A percentile compares a stretch with the other conserved stretches of the same genome.
Evolutionary conservation across 2,888 invertebrate genomes (phyloP).

Genomic region (Pycnomerus fuliginosus): DNA sequence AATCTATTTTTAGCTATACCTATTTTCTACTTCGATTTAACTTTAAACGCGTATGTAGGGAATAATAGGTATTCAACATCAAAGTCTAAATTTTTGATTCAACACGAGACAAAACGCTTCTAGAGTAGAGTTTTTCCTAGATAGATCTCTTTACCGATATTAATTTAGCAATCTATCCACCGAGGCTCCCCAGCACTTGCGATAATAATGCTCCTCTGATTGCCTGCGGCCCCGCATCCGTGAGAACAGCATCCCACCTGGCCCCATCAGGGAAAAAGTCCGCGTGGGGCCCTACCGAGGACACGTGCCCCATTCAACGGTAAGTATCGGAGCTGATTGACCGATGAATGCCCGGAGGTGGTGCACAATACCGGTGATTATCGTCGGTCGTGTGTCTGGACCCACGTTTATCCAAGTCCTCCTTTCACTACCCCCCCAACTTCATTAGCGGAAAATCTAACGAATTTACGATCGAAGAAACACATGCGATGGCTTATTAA

Average conservation of each 20-base stretch:
- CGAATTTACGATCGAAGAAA: no score
- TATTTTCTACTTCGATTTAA: no score
- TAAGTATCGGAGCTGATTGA: conserved; percentile 49
- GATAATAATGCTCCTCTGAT: conserved; percentile 41
- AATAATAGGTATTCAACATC: no score
- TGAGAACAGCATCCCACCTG: conserved; percentile 43
- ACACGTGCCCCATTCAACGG: conserved; percentile 47
- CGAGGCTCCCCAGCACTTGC: no score
- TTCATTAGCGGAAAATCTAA: conserved; percentile 20
- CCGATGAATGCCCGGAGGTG: conserved; percentile 47
- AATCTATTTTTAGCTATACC: no score
- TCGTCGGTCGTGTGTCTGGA: conserved; percentile 38
- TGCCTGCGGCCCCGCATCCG: conserved; percentile 38
- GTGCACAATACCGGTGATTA: conserved; percentile 48
- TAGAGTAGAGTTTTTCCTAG: no score
- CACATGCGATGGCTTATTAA: conserved; percentile 35
- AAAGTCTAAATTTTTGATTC: no score
- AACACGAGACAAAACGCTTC: no score
- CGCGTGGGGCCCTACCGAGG: conserved; percentile 36
- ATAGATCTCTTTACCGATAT: no score
- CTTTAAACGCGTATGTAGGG: no score
- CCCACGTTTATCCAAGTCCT: conserved; percentile 41
- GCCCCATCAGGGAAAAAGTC: conserved; percentile 34
- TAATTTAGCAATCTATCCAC: no score
- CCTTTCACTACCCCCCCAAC: conserved; percentile 17